These are phyloP conservation scores for Mus pahari DNA, from an alignment of 2,113 vertebrate genomes.

Conservation along the genomic window DNA sequence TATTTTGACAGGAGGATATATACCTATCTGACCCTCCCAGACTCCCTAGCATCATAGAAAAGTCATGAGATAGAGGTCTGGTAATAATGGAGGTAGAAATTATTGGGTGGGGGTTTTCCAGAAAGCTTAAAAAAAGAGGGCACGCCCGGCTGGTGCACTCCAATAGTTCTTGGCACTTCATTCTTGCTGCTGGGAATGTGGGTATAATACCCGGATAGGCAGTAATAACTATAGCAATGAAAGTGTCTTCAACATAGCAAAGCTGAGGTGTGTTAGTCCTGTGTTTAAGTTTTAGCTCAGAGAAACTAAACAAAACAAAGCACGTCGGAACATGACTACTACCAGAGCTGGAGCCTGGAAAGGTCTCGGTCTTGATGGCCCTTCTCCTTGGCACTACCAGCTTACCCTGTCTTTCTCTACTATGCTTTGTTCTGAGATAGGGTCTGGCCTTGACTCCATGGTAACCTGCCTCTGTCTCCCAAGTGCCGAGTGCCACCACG, in stretches of 20 bases:
- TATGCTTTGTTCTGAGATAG: neutral
- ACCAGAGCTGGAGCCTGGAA: neutral
- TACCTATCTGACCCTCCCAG: neutral
- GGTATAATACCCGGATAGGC: neutral
- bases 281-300: neutral
- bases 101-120: neutral
- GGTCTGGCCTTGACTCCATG: neutral
- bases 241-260: neutral
- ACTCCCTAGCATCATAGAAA: neutral
- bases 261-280: neutral
- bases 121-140: constrained; percentile 10
- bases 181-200: constrained; percentile 23
- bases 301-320: neutral
- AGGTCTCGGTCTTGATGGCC: neutral
- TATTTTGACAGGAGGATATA: neutral
- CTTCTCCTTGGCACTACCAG: constrained; percentile 20
- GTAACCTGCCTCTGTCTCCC: neutral
- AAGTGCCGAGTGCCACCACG: neutral
- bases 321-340: neutral
- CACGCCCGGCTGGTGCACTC: neutral
- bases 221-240: neutral
- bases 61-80: neutral
- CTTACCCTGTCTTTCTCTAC: neutral
- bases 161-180: neutral
- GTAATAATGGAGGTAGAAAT: neutral